Conservation (phyloP, 2,797 vertebrate species). For the Lagocephalus sceleratus region DNA sequence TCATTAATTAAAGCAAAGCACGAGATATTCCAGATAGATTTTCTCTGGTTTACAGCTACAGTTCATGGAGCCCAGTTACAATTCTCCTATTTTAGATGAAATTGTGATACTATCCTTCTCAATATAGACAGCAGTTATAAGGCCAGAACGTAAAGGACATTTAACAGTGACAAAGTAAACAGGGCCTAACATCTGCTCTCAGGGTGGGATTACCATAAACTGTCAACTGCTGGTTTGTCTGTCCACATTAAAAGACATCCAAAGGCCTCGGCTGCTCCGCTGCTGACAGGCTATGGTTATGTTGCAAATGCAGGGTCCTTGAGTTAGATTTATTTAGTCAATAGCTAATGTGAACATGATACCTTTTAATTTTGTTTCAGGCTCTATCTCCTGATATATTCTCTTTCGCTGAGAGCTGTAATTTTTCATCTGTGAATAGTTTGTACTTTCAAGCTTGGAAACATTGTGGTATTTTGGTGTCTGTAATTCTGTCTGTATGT, state of each 20-base stretch:
- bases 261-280: constrained; percentile 24
- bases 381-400: constrained; percentile 38
- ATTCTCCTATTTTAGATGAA: constrained; percentile 7
- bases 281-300: constrained; percentile 48
- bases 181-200: constrained; percentile 24
- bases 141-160: constrained; percentile 33
- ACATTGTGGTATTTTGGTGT: constrained; percentile 34
- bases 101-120: constrained; percentile 10
- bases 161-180: constrained; percentile 32
- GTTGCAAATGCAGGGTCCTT: constrained; percentile 25
- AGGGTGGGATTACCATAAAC: constrained; percentile 46
- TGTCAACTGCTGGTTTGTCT: constrained; percentile 52
- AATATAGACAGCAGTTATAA: constrained; percentile 6
- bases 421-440: constrained; percentile 50
- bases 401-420: constrained; percentile 34
- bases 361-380: constrained; percentile 60
- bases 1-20: not conserved
- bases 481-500: constrained; percentile 46
- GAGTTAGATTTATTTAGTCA: constrained; percentile 40
- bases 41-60: not conserved
- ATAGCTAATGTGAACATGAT: constrained; percentile 21
- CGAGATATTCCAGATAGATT: not conserved
- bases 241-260: constrained; percentile 50
- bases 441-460: constrained; percentile 30
- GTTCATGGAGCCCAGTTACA: constrained; percentile 3